Evolutionary conservation across 2,888 invertebrate genomes (phyloP).

Genomic region (Pheosia tremula): DNA sequence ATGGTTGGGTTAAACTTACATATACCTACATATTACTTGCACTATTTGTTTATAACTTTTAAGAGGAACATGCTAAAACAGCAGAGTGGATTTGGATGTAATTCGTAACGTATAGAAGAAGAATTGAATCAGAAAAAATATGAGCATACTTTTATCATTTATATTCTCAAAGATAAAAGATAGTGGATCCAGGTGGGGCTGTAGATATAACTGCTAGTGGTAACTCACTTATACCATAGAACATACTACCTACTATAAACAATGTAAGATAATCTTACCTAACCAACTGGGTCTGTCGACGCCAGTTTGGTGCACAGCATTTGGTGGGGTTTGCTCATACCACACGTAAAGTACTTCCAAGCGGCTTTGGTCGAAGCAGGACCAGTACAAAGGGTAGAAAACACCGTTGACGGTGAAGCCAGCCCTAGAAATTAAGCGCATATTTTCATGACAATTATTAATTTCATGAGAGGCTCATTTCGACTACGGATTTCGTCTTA

Average conservation of each 20-base stretch:
- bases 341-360: conserved; percentile 81
- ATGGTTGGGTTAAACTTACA: background rate
- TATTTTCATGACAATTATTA: background rate
- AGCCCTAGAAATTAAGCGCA: conserved; percentile 57
- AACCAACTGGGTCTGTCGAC: conserved; percentile 78
- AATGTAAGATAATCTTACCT: conserved; percentile 43
- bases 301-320: conserved; percentile 73
- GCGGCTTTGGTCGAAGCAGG: conserved; percentile 81
- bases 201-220: no score
- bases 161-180: no score
- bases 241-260: no score
- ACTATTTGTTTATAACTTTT: no score
- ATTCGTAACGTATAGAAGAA: no score
- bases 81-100: no score
- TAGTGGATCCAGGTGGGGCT: no score
- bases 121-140: no score
- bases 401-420: conserved; percentile 76
- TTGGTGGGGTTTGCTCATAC: conserved; percentile 71
- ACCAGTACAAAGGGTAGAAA: conserved; percentile 75
- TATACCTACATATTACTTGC: background rate
- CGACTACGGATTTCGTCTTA: no score
- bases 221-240: no score
- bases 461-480: background rate
- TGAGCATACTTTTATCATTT: no score
- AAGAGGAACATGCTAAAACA: no score